phyloP scores from a whole-genome alignment of 2,113 vertebrate species.

The Microcebus jonahi region DNA sequence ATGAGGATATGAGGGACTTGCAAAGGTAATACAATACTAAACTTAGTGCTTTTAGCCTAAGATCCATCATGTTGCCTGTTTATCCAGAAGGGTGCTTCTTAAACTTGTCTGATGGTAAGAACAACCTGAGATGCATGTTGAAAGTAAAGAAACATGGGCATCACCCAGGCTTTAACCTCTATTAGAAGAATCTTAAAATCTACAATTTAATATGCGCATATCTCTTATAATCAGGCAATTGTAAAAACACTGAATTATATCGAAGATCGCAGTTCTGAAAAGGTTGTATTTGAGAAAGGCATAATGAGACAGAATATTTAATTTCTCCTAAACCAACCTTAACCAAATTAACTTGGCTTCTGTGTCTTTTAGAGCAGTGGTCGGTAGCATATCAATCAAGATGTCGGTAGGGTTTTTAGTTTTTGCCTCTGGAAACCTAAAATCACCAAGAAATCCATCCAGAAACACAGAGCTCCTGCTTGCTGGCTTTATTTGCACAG shows the following conservation, averaged over 20 bases:
- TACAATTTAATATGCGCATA: not conserved
- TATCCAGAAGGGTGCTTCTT: not conserved
- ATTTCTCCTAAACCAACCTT: constrained; percentile 1
- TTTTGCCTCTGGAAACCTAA: not conserved
- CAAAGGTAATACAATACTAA: not conserved
- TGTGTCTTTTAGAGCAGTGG: not conserved
- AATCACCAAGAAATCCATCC: not conserved
- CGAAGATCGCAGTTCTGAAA: not conserved
- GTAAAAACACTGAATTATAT: not conserved
- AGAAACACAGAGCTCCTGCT: not conserved
- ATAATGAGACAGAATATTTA: constrained; percentile 21
- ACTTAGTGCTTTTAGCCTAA: not conserved
- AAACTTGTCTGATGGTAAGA: not conserved
- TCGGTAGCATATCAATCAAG: not conserved
- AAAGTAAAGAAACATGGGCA: not conserved
- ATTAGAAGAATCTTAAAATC: not conserved
- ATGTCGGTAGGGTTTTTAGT: not conserved
- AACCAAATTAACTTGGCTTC: not conserved
- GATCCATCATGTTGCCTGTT: not conserved
- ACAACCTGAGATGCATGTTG: not conserved
- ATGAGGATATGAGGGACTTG: not conserved
- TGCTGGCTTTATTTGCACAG: not conserved
- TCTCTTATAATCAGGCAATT: not conserved
- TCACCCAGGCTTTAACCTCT: not conserved
- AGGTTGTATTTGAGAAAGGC: not conserved